Base-by-base conservation (phyloP, 2,888 invertebrate genomes). In the Aromia moschata region DNA sequence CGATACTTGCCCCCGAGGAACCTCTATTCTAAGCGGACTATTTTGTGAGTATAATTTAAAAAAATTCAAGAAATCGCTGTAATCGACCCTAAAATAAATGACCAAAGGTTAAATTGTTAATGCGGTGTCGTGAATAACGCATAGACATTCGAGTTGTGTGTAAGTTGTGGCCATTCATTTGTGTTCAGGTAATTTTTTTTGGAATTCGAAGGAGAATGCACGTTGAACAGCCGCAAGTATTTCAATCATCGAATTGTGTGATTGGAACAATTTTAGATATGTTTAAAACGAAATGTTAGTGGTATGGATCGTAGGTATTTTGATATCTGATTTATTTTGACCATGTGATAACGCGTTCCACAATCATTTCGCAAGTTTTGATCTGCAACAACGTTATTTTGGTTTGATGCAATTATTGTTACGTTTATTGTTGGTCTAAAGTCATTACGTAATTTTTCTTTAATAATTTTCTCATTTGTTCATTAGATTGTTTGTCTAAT, bases 341-440 rank as follows among this genome's bases (percentile, higher is more conserved):
- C 60, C 56, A 60, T 70, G 70, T 70, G 68, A 70, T 70, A 67
- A 58, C 49, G 70, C 67, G 68, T 63, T 68, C 57, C 60, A 67
- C 68, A 70, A 70, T 70, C 68, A 70, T 67, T 70, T 67, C 59
- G 41, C 30, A 12, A 7, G 25, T 7, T 25, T 25, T 25, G 3
- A 3, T 25, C 25, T 25, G 25, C 25, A 25, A 25, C 25, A 25
- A 25, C 9, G 9, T n/a, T 17, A 31, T 45, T 43, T 43, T 10
- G 15, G 12, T 37, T 5, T 37, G 2, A 37, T 37, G n/a, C n/a
- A n/a, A n/a, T n/a, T n/a, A n/a, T 33, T 2, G 3, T 2, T 33
- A 5, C 11, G 11, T 33, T 2, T 5, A 7, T n/a, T n/a, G n/a
- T n/a, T n/a, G n/a, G n/a, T n/a, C n/a, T n/a, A n/a, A n/a, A n/a